Percentiles rank a stretch among this genome's conserved stretches.
These are phyloP conservation scores for Leptinotarsa texana DNA, from an alignment of 1,140 invertebrate species.

Conservation along the genomic window DNA sequence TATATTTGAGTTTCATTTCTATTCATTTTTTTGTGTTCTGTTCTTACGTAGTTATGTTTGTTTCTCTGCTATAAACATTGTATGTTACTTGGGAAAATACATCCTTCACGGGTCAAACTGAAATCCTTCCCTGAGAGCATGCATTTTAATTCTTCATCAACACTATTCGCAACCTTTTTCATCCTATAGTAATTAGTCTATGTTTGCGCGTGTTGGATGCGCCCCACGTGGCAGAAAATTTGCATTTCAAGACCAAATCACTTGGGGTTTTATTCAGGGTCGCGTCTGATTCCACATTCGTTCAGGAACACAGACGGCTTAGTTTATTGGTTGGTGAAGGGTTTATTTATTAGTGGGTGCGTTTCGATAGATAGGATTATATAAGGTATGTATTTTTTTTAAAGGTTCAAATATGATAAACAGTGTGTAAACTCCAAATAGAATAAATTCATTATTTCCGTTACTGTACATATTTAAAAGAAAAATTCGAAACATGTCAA, in stretches of 20 bases:
- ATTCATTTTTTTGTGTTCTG: no score
- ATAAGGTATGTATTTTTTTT: background rate
- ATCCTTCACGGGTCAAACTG: background rate
- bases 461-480: no score
- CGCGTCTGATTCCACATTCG: background rate
- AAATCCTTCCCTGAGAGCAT: background rate
- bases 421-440: background rate
- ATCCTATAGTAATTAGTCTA: background rate
- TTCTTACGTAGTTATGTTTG: no score
- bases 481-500: no score
- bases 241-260: background rate
- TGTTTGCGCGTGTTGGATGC: constrained; percentile 15
- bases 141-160: background rate
- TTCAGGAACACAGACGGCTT: background rate
- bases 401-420: background rate
- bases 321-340: background rate
- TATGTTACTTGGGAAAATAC: background rate
- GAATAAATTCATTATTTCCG: no score
- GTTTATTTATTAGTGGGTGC: background rate
- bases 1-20: no score
- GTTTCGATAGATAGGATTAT: background rate
- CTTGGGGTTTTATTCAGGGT: constrained; percentile 1
- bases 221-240: constrained; percentile 10
- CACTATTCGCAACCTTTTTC: background rate
- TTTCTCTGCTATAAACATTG: background rate